Evolutionary conservation across 2,888 invertebrate species (phyloP), one percentile per base, ranked within the genome.

Genomic region (Leptura quadrifasciata): DNA sequence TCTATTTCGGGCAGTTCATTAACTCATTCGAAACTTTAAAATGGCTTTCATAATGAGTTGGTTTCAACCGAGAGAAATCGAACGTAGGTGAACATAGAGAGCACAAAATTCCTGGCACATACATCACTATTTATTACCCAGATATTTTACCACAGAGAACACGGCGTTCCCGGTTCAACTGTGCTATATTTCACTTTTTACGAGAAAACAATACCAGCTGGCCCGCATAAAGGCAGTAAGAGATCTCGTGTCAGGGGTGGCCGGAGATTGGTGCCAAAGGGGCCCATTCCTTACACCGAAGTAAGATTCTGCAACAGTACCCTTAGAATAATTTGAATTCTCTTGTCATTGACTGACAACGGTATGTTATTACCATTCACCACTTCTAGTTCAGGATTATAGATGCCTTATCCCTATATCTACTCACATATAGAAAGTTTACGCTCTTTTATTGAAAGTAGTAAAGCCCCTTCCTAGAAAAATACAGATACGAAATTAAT

Each of bases 131-230:
- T 80, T 80, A 80, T 80, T 78, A 74, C 76, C 68, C 54, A 70
- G 76, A 78, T 78, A 80, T 80, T 80, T 80, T 76, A 76, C 80
- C 76, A 73, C 71, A 58, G 78, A 76, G 78, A 76, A 74, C 74
- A 73, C 75, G 47, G 63, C 72, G 76, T 73, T 77, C 74, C 76
- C 60, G 47, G 58, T 69, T 69, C 69, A 69, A 69, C 57, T 69
- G 57, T 69, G 69, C 69, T 58, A 80, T 80, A 80, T 75, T 78
- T 80, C 76, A 80, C 80, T 76, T 76, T 78, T 80, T 80, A 80
- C 78, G 78, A 78, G 80, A 80, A 80, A 78, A 80, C 80, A 80
- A 80, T 80, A 78, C 78, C 74, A 72, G 75, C 75, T 76, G 76
- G 63, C 65, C 72, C 64, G 39, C 58, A 68, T 68, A 68, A 68